Conservation (phyloP, 2,113 vertebrate species). For the Furnarius figulus region DNA sequence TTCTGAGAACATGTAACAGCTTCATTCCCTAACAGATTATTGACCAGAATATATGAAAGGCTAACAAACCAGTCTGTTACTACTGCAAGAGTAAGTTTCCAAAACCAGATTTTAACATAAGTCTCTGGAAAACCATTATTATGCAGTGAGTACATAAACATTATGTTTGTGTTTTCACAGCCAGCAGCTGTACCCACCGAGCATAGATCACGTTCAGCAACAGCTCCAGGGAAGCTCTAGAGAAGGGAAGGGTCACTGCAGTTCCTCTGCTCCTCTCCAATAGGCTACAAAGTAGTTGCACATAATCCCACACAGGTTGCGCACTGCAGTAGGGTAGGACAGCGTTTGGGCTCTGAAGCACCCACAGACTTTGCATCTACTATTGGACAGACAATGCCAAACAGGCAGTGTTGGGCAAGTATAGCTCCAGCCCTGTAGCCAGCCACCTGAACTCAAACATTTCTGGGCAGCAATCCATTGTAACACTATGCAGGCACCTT, state of each 20-base stretch:
- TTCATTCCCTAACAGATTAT: background rate
- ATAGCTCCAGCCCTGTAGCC: background rate
- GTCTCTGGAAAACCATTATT: background rate
- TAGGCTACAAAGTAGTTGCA: background rate
- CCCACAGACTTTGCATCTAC: background rate
- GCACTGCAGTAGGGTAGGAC: background rate
- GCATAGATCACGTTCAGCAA: background rate
- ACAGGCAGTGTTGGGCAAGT: background rate
- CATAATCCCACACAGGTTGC: fast-evolving
- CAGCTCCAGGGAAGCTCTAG: background rate
- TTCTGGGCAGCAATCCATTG: background rate
- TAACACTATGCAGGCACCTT: background rate
- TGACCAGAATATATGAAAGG: background rate
- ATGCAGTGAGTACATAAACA: background rate
- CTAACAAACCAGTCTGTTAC: background rate
- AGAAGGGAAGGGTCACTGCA: background rate
- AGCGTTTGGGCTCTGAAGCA: background rate
- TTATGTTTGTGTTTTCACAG: background rate
- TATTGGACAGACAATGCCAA: background rate
- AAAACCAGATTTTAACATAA: background rate
- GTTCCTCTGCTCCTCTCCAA: background rate
- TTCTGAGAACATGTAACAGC: background rate
- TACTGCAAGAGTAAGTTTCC: background rate
- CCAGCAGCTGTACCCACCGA: background rate
- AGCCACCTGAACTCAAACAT: background rate